phyloP scores from a whole-genome alignment of 2,113 vertebrate genomes.

The Pica pica region DNA sequence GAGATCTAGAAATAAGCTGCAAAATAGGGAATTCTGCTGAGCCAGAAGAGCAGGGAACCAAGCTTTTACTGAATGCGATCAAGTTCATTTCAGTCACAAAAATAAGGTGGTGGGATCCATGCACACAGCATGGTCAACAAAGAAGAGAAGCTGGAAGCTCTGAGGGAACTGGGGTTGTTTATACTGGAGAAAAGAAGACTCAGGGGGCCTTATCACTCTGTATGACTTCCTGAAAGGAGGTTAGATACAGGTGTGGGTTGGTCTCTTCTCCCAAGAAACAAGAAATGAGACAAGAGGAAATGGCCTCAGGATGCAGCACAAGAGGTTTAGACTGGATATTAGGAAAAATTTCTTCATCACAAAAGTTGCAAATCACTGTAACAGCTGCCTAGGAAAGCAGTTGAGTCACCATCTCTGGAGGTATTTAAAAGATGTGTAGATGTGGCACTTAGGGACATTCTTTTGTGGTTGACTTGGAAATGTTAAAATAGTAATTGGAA shows the following conservation, averaged over 20 bases:
- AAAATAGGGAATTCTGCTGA: not conserved
- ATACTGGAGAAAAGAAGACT: not conserved
- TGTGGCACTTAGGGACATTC: not conserved
- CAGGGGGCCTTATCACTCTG: not conserved
- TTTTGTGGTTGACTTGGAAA: not conserved
- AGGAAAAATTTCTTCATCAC: not conserved
- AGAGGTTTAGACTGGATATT: not conserved
- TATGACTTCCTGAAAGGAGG: not conserved
- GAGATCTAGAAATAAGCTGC: not conserved
- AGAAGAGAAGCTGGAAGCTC: not conserved
- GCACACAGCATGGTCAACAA: not conserved
- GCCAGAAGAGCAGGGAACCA: not conserved
- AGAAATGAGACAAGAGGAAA: not conserved
- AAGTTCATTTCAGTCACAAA: not conserved
- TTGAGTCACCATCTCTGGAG: not conserved
- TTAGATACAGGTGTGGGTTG: not conserved
- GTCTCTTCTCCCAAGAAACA: not conserved
- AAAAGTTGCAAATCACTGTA: not conserved
- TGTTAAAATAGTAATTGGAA: not conserved
- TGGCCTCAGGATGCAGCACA: not conserved
- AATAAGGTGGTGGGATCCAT: not conserved
- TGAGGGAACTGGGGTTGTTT: not conserved
- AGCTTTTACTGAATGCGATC: not conserved
- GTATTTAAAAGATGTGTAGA: not conserved
- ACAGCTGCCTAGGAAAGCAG: not conserved